These are phyloP conservation scores for Uria aalge DNA, from an alignment of 2,113 vertebrate genomes.

Conservation along the genomic window DNA sequence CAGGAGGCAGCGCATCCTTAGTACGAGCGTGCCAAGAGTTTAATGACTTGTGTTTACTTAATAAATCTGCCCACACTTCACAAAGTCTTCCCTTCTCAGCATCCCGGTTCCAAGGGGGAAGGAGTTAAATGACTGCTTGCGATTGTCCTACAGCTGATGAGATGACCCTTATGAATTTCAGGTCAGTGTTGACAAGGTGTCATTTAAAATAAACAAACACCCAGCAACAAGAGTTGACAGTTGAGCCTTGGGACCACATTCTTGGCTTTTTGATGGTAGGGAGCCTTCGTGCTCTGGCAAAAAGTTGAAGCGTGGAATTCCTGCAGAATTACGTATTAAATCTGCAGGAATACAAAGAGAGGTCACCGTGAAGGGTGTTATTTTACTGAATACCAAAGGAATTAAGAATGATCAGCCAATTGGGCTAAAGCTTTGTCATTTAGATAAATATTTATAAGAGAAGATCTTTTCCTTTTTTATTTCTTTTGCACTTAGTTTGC, in stretches of 20 bases:
- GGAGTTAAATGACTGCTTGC: not conserved
- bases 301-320: conserved; percentile 45
- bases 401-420: conserved; percentile 44
- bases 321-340: conserved; percentile 61
- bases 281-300: conserved; percentile 39
- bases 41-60: not conserved
- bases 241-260: conserved; percentile 31
- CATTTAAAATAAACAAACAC: conserved; percentile 43
- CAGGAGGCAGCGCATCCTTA: not conserved
- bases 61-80: not conserved
- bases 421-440: conserved; percentile 22
- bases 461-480: not conserved
- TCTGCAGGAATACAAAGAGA: conserved; percentile 53
- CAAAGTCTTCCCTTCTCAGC: not conserved
- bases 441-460: conserved; percentile 60
- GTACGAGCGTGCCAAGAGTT: not conserved
- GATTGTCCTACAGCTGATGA: not conserved
- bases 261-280: conserved; percentile 37
- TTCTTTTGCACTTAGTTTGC: conserved; percentile 2
- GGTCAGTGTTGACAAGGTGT: conserved; percentile 44
- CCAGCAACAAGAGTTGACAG: conserved; percentile 9
- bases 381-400: conserved; percentile 59
- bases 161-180: not conserved
- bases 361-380: conserved; percentile 48
- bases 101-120: not conserved